phyloP scores from a whole-genome alignment of 2,113 vertebrate genomes.

The Macquaria ambigua region DNA sequence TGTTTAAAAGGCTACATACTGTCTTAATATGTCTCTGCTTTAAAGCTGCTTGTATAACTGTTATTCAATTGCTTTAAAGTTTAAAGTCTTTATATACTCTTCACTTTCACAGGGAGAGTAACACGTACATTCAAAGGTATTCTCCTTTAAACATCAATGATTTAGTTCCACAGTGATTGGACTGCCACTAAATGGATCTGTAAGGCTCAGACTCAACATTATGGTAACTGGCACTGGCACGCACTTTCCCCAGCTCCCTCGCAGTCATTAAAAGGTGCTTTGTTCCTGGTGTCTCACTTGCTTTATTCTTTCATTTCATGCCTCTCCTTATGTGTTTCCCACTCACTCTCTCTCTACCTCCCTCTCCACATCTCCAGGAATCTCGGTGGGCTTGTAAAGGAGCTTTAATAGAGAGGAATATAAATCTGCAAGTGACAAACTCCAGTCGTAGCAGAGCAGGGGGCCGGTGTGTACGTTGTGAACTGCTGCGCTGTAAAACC shows the following conservation, averaged over 20 bases:
- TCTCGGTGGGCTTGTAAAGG: constrained; percentile 76
- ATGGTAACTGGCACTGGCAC: constrained; percentile 31
- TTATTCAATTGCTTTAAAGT: neutral
- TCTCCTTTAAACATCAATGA: constrained; percentile 24
- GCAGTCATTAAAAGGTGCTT: constrained; percentile 53
- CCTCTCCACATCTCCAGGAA: constrained; percentile 46
- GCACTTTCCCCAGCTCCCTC: constrained; percentile 40
- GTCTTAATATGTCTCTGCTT: neutral
- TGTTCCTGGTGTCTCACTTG: constrained; percentile 46
- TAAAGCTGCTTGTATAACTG: neutral
- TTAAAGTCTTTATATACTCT: neutral
- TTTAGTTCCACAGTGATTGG: constrained; percentile 30
- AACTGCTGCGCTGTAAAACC: constrained; percentile 70
- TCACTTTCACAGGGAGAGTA: constrained; percentile 1
- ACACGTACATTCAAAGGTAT: neutral
- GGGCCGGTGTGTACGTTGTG: constrained; percentile 48
- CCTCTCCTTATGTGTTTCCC: constrained; percentile 43
- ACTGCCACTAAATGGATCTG: constrained; percentile 18
- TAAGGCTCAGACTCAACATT: constrained; percentile 30
- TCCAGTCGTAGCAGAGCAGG: constrained; percentile 60
- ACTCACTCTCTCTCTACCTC: neutral
- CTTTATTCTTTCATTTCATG: constrained; percentile 53
- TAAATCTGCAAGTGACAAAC: constrained; percentile 82
- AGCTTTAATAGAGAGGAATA: constrained; percentile 79
- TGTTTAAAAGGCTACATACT: neutral